Conservation (phyloP, 2,113 vertebrate genomes). For the Psilopogon haemacephalus region DNA sequence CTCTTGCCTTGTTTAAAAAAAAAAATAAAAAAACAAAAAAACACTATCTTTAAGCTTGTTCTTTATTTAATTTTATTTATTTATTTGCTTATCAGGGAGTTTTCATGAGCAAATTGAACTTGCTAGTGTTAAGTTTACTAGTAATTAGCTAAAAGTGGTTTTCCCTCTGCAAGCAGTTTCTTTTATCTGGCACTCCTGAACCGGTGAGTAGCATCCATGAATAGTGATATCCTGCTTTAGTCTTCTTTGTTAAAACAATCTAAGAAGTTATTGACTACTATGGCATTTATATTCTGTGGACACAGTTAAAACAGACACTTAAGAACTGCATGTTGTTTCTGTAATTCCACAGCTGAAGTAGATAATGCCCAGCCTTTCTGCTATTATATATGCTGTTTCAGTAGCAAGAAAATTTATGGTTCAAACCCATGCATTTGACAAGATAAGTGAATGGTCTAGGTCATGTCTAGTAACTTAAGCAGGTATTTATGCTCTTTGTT, state of each 20-base stretch:
- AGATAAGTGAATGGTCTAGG: background rate
- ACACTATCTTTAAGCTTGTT: background rate
- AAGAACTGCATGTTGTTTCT: background rate
- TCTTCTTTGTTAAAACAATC: background rate
- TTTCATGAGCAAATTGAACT: conserved; percentile 26
- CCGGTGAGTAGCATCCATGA: background rate
- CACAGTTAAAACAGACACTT: background rate
- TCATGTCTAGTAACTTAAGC: background rate
- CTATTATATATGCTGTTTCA: background rate
- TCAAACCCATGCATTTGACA: background rate
- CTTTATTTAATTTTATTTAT: too few relatives aligned
- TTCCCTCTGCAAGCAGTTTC: background rate
- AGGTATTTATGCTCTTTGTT: background rate
- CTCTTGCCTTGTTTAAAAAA: background rate
- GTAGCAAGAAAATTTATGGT: background rate
- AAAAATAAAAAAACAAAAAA: background rate
- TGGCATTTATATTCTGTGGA: background rate
- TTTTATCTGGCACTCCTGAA: background rate
- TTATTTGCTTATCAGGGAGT: too few relatives aligned
- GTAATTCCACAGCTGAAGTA: background rate
- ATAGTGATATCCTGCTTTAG: background rate
- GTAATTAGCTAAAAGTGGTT: background rate
- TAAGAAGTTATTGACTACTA: background rate
- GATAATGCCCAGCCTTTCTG: background rate
- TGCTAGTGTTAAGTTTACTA: background rate